phyloP scores from a whole-genome alignment of 2,113 vertebrate genomes.

The Nanorana parkeri region DNA sequence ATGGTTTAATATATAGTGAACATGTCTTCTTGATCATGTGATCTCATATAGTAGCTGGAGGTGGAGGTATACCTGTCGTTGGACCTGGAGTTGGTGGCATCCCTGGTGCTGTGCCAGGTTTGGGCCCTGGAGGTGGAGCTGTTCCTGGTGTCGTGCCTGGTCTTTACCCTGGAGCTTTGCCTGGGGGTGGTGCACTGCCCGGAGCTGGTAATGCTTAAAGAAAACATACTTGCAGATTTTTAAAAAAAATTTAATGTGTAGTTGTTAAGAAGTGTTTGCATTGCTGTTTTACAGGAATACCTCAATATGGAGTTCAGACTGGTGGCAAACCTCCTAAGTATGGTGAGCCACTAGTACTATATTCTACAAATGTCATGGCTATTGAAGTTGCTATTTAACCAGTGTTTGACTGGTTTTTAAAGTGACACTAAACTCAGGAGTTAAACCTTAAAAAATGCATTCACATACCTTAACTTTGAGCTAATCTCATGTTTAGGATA shows the following conservation, averaged over 20 bases:
- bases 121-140: conserved; percentile 56
- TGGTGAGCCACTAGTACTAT: conserved; percentile 56
- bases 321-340: conserved; percentile 75
- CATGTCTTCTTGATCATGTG: background rate
- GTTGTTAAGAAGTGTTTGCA: background rate
- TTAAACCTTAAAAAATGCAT: too few relatives aligned
- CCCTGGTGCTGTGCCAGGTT: conserved; percentile 59
- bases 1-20: background rate
- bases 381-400: too few relatives aligned
- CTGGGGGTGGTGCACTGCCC: conserved; percentile 59
- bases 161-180: conserved; percentile 54
- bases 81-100: conserved; percentile 2
- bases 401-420: too few relatives aligned
- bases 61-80: conserved; percentile 47
- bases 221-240: background rate
- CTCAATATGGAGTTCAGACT: conserved; percentile 66
- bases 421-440: too few relatives aligned
- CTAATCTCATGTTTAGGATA: too few relatives aligned
- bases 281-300: conserved; percentile 65
- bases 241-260: background rate
- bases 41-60: background rate
- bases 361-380: too few relatives aligned
- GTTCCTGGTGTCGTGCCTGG: conserved; percentile 52
- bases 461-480: too few relatives aligned
- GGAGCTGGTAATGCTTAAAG: conserved; percentile 28